phyloP scores from a whole-genome alignment of 2,888 invertebrate genomes.

The Coremacera marginata region DNA sequence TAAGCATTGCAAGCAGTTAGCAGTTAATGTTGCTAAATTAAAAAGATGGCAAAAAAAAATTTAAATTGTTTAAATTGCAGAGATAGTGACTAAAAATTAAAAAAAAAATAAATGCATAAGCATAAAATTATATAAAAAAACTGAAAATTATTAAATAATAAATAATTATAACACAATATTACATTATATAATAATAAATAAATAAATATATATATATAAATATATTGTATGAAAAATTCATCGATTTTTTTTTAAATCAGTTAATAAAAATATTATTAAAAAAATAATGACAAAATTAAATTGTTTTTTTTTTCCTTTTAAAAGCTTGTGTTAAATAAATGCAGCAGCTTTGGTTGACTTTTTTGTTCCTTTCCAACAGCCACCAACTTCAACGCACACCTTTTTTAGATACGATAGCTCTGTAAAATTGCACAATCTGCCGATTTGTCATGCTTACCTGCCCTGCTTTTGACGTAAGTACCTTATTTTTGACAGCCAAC shows the following conservation, averaged over 20 bases:
- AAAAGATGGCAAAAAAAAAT: background rate
- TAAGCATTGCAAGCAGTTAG: conserved; percentile 1
- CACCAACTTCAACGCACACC: too few species aligned
- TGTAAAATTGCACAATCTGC: too few species aligned
- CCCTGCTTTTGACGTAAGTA: too few species aligned
- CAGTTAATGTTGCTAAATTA: conserved; percentile 14
- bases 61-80: background rate
- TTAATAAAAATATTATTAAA: conserved; percentile 61
- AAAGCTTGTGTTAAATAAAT: too few species aligned
- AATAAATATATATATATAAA: conserved; percentile 24
- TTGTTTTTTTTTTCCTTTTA: too few species aligned
- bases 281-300: conserved; percentile 44
- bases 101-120: background rate
- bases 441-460: too few species aligned
- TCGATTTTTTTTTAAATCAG: conserved; percentile 66
- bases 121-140: conserved; percentile 7
- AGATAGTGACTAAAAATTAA: background rate
- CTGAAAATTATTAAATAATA: conserved; percentile 37
- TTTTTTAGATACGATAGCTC: too few species aligned
- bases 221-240: conserved; percentile 51
- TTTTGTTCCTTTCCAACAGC: too few species aligned
- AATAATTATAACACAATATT: conserved; percentile 17
- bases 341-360: too few species aligned
- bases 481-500: background rate
- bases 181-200: conserved; percentile 17